These are phyloP conservation scores for Zoroaster sp. DNA, from an alignment of 53 echinoderm and acorn worm species.

Conservation along the genomic window DNA sequence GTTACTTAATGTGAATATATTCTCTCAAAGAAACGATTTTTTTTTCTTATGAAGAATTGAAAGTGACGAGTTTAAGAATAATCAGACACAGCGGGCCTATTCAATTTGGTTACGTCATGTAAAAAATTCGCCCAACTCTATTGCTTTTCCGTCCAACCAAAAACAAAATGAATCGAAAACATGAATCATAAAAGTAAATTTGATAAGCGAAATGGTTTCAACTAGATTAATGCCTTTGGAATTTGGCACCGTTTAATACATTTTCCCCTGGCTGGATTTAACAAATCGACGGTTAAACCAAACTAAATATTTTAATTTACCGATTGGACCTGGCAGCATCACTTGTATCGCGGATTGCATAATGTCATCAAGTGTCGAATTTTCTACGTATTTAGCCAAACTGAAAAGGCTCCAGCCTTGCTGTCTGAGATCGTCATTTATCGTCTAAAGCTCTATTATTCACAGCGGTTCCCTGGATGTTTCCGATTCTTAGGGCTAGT, in stretches of 20 bases:
- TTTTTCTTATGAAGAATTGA: not conserved
- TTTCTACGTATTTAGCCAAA: constrained; percentile 59
- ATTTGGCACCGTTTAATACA: too few relatives aligned
- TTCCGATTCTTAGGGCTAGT: not conserved
- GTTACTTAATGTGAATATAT: not conserved
- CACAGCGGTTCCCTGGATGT: not conserved
- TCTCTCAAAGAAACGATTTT: not conserved
- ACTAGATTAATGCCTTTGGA: too few relatives aligned
- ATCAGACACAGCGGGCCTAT: not conserved
- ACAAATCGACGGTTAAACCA: not conserved
- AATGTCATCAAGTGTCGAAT: constrained; percentile 34
- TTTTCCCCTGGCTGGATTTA: not conserved
- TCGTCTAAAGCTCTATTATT: not conserved
- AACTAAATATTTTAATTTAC: not conserved
- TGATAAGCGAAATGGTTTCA: too few relatives aligned
- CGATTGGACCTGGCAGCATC: not conserved
- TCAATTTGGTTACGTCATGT: too few relatives aligned
- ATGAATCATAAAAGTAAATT: too few relatives aligned
- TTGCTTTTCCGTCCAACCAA: too few relatives aligned
- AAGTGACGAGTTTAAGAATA: not conserved
- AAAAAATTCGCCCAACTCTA: too few relatives aligned
- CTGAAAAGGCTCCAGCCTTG: constrained; percentile 40
- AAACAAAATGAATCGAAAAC: too few relatives aligned
- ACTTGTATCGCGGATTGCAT: not conserved
- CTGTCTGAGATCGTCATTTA: constrained; percentile 1